Evolutionary conservation across 2,113 vertebrate species (phyloP).

Genomic region (Vanacampus margaritifer): DNA sequence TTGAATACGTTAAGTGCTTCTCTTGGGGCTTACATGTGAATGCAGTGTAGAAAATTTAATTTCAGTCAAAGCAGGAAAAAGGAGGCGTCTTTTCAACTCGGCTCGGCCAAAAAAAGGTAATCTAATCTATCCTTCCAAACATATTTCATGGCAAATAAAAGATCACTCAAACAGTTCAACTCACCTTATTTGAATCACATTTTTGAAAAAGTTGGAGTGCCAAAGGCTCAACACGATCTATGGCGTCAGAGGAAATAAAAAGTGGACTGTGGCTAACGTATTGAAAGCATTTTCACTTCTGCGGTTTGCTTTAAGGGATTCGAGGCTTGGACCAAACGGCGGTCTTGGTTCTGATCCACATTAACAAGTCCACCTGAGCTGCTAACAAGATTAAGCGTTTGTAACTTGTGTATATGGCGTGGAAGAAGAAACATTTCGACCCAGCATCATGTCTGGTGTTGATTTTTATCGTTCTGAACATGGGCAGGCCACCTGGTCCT

Average conservation of each 20-base stretch:
- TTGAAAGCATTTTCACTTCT: constrained; percentile 50
- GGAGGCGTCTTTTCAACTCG: constrained; percentile 43
- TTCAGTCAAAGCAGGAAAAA: constrained; percentile 51
- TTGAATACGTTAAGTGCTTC: constrained; percentile 42
- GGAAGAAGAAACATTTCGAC: constrained; percentile 35
- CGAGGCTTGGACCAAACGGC: constrained; percentile 24
- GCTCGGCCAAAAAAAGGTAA: constrained; percentile 55
- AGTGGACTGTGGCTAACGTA: constrained; percentile 41
- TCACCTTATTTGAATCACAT: constrained; percentile 68
- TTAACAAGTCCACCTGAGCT: constrained; percentile 28
- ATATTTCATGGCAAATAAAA: constrained; percentile 75
- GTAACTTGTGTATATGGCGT: too few relatives aligned
- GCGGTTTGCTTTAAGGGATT: constrained; percentile 41
- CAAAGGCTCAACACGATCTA: constrained; percentile 58
- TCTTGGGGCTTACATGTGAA: constrained; percentile 55
- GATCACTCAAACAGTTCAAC: constrained; percentile 72
- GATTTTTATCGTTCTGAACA: constrained; percentile 77
- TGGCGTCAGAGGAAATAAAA: constrained; percentile 43
- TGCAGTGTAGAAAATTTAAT: constrained; percentile 67
- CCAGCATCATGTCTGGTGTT: constrained; percentile 69
- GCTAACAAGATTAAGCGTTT: constrained; percentile 46
- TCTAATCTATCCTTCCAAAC: constrained; percentile 65
- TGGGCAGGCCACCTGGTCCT: constrained; percentile 75
- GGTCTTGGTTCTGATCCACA: constrained; percentile 31
- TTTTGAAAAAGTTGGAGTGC: constrained; percentile 52